These are phyloP conservation scores for Lepisosteus oculatus DNA, from an alignment of 2,113 vertebrate species.

Conservation along the genomic window DNA sequence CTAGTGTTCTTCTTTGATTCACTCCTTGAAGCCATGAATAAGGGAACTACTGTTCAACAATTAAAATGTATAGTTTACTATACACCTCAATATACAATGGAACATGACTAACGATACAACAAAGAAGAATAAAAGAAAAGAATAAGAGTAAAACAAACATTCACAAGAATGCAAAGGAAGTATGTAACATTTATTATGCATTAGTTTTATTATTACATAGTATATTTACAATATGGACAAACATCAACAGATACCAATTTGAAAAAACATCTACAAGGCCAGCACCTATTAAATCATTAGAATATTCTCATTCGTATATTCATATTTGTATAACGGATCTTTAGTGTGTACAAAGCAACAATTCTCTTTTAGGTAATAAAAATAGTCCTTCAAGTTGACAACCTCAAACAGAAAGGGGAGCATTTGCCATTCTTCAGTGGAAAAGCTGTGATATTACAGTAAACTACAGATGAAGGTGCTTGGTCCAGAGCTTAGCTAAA, in stretches of 20 bases:
- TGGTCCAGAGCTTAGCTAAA: not conserved
- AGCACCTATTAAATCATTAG: constrained; percentile 5
- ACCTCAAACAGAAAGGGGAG: constrained; percentile 64
- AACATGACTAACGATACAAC: not conserved
- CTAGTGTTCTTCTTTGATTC: too few species aligned
- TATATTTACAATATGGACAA: constrained; percentile 63
- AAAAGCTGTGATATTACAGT: not conserved
- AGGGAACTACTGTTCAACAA: too few species aligned
- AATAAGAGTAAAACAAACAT: not conserved
- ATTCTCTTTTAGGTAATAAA: too few species aligned
- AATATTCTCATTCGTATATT: not conserved
- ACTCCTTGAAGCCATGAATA: too few species aligned
- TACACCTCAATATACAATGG: not conserved
- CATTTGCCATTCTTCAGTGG: not conserved
- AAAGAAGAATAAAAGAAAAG: not conserved
- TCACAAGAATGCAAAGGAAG: constrained; percentile 51
- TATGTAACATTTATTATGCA: constrained; percentile 60
- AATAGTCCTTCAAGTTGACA: too few species aligned
- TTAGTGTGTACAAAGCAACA: not conserved
- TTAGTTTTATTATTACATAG: constrained; percentile 53
- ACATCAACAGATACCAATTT: constrained; percentile 30
- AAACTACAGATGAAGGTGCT: not conserved
- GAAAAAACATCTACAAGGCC: constrained; percentile 9
- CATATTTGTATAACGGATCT: not conserved
- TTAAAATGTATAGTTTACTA: too few species aligned